Percentiles rank a stretch among this genome's conserved stretches.
Evolutionary conservation across 2,113 vertebrate species (phyloP).

Genomic region (Dendrocopos noguchii): DNA sequence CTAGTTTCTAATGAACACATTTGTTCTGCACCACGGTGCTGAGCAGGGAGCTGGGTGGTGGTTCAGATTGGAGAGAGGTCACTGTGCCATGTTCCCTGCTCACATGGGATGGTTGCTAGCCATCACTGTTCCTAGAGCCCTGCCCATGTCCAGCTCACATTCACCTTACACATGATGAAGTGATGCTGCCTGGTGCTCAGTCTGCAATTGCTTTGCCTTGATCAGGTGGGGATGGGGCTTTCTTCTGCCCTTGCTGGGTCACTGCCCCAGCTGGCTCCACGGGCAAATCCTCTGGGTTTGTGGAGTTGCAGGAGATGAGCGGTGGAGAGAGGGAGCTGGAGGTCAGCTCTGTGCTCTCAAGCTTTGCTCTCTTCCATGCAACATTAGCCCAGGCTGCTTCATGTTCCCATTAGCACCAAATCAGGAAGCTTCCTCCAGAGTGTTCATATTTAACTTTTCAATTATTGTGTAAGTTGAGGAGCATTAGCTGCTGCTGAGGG

Average conservation of each 20-base stretch:
- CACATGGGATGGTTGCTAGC: fast-evolving
- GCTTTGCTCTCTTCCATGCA: conserved; percentile 34
- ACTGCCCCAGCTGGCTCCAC: background rate
- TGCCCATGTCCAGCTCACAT: fast-evolving
- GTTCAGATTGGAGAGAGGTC: background rate
- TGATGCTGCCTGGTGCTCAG: background rate
- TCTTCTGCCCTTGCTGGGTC: background rate
- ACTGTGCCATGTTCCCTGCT: fast-evolving
- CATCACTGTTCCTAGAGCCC: background rate
- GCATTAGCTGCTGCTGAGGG: conserved; percentile 1
- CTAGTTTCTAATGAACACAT: background rate
- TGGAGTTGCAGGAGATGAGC: background rate
- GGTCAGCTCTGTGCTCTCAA: background rate
- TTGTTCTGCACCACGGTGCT: fast-evolving
- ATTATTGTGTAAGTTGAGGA: conserved; percentile 59
- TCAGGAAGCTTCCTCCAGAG: conserved; percentile 52
- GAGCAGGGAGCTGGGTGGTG: background rate
- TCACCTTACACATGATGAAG: background rate
- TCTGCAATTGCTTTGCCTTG: background rate
- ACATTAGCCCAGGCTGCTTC: conserved; percentile 28
- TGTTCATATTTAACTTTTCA: conserved; percentile 65
- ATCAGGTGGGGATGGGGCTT: background rate
- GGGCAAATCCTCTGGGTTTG: background rate
- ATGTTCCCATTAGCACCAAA: conserved; percentile 33
- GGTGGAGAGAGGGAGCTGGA: background rate